These are phyloP conservation scores for Eupithecia inturbata DNA, from an alignment of 2,888 invertebrate genomes.

Conservation along the genomic window DNA sequence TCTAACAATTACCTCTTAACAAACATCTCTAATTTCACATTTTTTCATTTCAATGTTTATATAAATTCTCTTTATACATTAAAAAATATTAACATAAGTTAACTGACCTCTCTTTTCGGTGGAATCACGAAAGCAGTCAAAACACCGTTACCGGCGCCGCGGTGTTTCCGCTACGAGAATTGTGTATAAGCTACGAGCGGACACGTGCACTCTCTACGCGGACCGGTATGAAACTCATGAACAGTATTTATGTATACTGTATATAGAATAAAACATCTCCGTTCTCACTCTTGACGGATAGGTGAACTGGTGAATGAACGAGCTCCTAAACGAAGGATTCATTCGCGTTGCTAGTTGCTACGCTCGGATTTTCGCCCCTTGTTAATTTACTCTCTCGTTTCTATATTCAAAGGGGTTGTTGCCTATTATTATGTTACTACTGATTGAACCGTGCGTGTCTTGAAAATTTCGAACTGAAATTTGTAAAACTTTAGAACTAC, in stretches of 20 bases:
- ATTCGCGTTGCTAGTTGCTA: neutral
- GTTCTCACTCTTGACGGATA: neutral
- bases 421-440: neutral
- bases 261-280: neutral
- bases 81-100: neutral
- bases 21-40: too few species aligned
- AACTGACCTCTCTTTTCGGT: slow-evolving; percentile 31
- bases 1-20: too few species aligned
- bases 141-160: slow-evolving; percentile 31
- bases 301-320: neutral
- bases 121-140: slow-evolving; percentile 21
- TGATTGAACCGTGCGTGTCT: neutral
- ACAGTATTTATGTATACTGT: too few species aligned
- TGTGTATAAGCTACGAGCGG: neutral
- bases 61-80: too few species aligned
- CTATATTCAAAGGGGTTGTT: neutral
- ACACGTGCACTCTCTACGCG: neutral
- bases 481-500: neutral
- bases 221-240: neutral
- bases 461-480: neutral
- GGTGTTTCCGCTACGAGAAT: slow-evolving; percentile 7
- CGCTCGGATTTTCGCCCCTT: neutral
- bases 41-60: too few species aligned
- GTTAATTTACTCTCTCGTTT: neutral
- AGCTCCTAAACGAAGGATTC: neutral